Evolutionary conservation across 1,140 invertebrate genomes (phyloP), one percentile per base, ranked within the genome.

Genomic region (Akabosia matsudoensis): DNA sequence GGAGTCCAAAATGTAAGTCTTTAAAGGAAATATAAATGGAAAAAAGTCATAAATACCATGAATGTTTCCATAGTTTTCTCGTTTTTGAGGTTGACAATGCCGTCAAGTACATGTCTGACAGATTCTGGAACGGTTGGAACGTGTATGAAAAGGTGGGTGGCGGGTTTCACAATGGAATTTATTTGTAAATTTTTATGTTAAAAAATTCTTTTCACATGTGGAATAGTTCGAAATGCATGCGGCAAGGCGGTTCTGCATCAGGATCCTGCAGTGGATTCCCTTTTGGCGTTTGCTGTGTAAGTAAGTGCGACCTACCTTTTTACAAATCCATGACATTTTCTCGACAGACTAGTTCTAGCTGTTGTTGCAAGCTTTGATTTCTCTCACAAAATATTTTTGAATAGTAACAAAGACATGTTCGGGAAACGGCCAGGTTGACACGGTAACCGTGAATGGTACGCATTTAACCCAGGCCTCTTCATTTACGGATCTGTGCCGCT

Each of bases 371-470:
- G 37, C 37, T n/a, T n/a, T n/a, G n/a, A n/a, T n/a, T n/a, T n/a
- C n/a, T n/a, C n/a, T n/a, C n/a, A n/a, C n/a, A n/a, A n/a, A n/a
- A 45, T 10, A 45, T 45, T 18, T 10, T 45, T 61, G 7, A 4
- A 4, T 24, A 67, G 76, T 78, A 16, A 78, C 33, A 7, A 74
- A 70, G n/a, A 16, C 16, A 28, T 78, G 76, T 45, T 34, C 71
- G 24, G 71, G 74, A 13, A 54, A 30, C 54, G 71, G 74, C 28
- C 1, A 67, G 13, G 37, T 45, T 45, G 37, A 37, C 16, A 33
- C 30, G 0, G 74, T 79, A 18, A 74, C 33, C 26, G 28, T 72
- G 7, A 79, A 79, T 51, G 74, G 78, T 37, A 79, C 74, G 16
- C 78, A 79, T 74, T 70, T 79, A 22, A 16, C 71, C n/a, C 52